phyloP scores from a whole-genome alignment of 2,888 invertebrate species.

The Dicranocentrus wangi region DNA sequence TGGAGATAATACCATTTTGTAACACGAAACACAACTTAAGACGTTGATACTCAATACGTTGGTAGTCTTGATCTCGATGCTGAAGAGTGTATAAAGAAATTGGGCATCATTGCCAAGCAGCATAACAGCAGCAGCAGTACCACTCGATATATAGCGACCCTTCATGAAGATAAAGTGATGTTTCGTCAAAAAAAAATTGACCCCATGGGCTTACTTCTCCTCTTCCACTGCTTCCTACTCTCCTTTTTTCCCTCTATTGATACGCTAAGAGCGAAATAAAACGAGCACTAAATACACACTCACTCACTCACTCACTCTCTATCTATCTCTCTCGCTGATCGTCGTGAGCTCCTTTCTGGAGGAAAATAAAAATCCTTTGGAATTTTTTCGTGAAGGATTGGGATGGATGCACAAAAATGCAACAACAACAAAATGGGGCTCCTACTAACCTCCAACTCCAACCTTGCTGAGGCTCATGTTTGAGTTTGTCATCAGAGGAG shows the following conservation, averaged over 20 bases:
- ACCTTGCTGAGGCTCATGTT: no score
- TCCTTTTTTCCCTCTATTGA: background rate
- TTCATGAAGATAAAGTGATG: slow-evolving; percentile 66
- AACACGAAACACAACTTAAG: slow-evolving; percentile 63
- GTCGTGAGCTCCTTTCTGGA: no score
- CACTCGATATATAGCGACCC: slow-evolving; percentile 45
- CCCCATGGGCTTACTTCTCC: slow-evolving; percentile 64
- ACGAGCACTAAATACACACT: no score
- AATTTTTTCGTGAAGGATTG: no score
- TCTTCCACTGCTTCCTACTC: slow-evolving; percentile 1
- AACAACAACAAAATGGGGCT: slow-evolving; percentile 46
- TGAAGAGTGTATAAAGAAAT: background rate
- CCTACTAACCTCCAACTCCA: slow-evolving; percentile 19
- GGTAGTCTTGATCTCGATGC: background rate
- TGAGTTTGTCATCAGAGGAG: slow-evolving; percentile 52
- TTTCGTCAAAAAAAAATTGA: slow-evolving; percentile 65
- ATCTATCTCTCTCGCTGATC: no score
- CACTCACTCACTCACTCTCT: no score
- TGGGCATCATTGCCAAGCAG: no score
- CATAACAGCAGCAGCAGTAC: no score
- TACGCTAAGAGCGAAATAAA: no score
- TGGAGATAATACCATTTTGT: slow-evolving; percentile 60
- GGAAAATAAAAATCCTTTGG: no score
- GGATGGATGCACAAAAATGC: slow-evolving; percentile 49
- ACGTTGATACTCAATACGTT: slow-evolving; percentile 55